Evolutionary conservation across 2,888 invertebrate species (phyloP).

Genomic region (Aradus depressus): DNA sequence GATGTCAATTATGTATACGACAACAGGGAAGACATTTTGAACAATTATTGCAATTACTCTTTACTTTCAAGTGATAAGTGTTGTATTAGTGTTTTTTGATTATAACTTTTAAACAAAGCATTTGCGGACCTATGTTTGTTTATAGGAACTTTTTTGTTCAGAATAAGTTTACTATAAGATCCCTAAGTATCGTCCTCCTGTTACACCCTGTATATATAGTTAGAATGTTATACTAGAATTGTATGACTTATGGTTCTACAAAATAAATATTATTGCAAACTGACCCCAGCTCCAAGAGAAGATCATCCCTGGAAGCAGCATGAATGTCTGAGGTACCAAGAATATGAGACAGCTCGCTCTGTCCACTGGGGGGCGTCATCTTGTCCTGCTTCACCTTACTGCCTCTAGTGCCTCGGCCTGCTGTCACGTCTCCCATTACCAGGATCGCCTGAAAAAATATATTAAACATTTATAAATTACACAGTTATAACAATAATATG

Average conservation of each 20-base stretch:
- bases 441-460: slow-evolving; percentile 34
- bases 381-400: slow-evolving; percentile 26
- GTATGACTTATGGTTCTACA: background rate
- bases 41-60: too few relatives aligned
- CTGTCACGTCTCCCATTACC: slow-evolving; percentile 74
- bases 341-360: slow-evolving; percentile 72
- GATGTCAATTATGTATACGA: too few relatives aligned
- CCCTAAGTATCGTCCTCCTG: too few relatives aligned
- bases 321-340: slow-evolving; percentile 72
- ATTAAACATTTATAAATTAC: background rate
- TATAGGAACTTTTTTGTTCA: too few relatives aligned
- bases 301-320: slow-evolving; percentile 58
- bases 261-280: background rate
- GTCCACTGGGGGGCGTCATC: slow-evolving; percentile 26
- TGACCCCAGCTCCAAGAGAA: slow-evolving; percentile 50
- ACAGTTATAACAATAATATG: background rate
- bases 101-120: too few relatives aligned
- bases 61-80: too few relatives aligned
- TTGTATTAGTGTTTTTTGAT: too few relatives aligned
- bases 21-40: too few relatives aligned
- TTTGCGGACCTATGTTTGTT: too few relatives aligned
- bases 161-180: too few relatives aligned
- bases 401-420: slow-evolving; percentile 35
- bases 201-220: too few relatives aligned
- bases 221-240: too few relatives aligned